These are phyloP conservation scores for Saturnia japonica DNA, from an alignment of 2,888 invertebrate species.

Conservation along the genomic window DNA sequence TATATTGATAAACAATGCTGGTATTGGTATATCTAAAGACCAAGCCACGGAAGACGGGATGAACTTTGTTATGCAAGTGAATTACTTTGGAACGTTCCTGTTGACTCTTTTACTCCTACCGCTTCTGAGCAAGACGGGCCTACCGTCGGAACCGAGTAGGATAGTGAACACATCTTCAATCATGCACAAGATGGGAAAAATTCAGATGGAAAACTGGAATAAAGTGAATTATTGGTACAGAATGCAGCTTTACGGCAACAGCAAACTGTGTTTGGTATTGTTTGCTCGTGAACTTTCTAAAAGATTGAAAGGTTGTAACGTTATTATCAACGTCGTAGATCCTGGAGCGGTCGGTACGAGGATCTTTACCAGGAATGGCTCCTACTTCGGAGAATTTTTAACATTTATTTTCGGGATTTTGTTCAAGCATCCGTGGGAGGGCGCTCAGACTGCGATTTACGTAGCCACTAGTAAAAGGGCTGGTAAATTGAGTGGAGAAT, in stretches of 20 bases:
- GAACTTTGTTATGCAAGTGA: conserved; percentile 94
- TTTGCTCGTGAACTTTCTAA: conserved; percentile 87
- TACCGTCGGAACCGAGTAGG: conserved; percentile 84
- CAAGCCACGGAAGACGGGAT: conserved; percentile 88
- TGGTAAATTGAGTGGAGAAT: conserved; percentile 86
- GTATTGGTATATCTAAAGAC: conserved; percentile 85
- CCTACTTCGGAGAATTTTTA: conserved; percentile 78
- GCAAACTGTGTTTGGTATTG: conserved; percentile 88
- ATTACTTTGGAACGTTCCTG: conserved; percentile 96
- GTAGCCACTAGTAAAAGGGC: conserved; percentile 88
- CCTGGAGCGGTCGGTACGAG: conserved; percentile 92
- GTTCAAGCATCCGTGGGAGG: conserved; percentile 89
- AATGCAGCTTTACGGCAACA: conserved; percentile 79
- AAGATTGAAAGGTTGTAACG: conserved; percentile 82
- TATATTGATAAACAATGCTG: conserved; percentile 94
- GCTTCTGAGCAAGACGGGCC: conserved; percentile 84
- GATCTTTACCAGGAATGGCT: conserved; percentile 82
- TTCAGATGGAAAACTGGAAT: conserved; percentile 87
- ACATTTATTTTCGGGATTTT: conserved; percentile 84
- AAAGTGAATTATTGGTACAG: conserved; percentile 81
- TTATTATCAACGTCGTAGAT: conserved; percentile 90
- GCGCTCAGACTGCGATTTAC: conserved; percentile 90
- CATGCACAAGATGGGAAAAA: conserved; percentile 85
- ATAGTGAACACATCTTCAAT: conserved; percentile 91
- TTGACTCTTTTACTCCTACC: conserved; percentile 93